Evolutionary conservation across 2,888 invertebrate species (phyloP), one percentile per base, ranked within the genome.

Genomic region (Volucella bombylans): DNA sequence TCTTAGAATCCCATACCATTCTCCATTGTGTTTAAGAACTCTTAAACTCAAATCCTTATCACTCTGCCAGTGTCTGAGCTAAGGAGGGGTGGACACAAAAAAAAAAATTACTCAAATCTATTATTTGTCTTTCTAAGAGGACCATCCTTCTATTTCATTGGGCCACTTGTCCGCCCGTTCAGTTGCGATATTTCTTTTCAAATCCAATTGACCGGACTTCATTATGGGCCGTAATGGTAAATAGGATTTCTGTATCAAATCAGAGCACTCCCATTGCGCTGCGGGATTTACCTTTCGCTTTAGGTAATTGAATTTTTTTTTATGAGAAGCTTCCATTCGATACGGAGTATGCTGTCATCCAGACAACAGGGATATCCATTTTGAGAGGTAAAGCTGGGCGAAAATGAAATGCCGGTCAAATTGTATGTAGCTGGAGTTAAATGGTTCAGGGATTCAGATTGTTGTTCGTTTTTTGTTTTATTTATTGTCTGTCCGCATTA

Each of bases 121-220:
- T 41, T 18, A 59, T 41, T 67, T 59, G 38, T 18, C 1, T 14
- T 47, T 54, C 61, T 52, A 59, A 52, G 59, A 57, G 38, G 45
- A 52, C 57, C 50, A 15, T 41, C 64, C 31, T 15, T 74, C 49
- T 57, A 52, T 38, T 49, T 1, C 59, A 4, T 12, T n/a, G 8
- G 14, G 10, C 18, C 14, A 15, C 47, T 43, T 54, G 39, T 62
- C 11, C 45, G 8, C n/a, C n/a, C 55, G 14, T 23, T 43, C 12
- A 18, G 52, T n/a, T 38, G 31, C 31, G 4, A 31, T 65, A 50
- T 59, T 52, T 47, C 71, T 23, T 61, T 77, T 67, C 55, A 55
- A 71, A 82, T 82, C 82, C 82, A 82, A 82, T 82, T 82, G 82
- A 82, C 82, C 82, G 68, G 67, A 55, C 68, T 72, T 73, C 82